Base-by-base conservation (phyloP, 1,140 invertebrate genomes). In the Drosophila virilis region DNA sequence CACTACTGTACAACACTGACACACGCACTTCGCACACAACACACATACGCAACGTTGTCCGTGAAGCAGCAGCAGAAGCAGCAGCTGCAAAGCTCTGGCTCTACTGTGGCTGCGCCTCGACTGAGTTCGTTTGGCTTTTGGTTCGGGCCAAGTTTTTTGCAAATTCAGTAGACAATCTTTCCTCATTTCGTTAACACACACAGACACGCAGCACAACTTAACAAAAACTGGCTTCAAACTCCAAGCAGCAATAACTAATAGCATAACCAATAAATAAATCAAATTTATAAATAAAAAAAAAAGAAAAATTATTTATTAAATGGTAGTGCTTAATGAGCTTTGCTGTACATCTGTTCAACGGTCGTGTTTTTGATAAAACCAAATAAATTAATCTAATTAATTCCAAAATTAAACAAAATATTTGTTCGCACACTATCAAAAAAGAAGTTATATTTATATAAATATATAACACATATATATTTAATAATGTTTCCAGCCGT, bases 141-240 rank as follows among this genome's bases (percentile, higher is more conserved):
- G 57, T 54, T 70, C 71, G 68, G 72, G 54, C 58, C 55, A 74
- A 77, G 61, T 77, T 78, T 77, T 78, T 81, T 75, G 84, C 80
- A 80, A 77, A 78, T 71, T 90, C 80, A 89, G 84, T 89, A 89
- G 84, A 89, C 84, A 89, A 89, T 89, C 84, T 89, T 89, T 89
- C 85, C 77, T 90, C 86, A 84, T 89, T 89, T 89, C 84, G 84
- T 90, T 89, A 89, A 90, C 84, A 89, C 85, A 75, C 77, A 78
- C 66, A 80, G 62, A 61, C 70, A 72, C 73, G 73, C 79, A 76
- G 78, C 77, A 88, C 77, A 57, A 64, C n/a, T 5, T 0, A 48
- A 46, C 32, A 54, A 68, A 54, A 60, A 60, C 70, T 73, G 64
- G 48, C 70, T 68, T 68, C 48, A 71, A 40, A 81, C 72, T 68